Conservation (phyloP, 2,113 vertebrate species). For the Rhabdornis inornatus region DNA sequence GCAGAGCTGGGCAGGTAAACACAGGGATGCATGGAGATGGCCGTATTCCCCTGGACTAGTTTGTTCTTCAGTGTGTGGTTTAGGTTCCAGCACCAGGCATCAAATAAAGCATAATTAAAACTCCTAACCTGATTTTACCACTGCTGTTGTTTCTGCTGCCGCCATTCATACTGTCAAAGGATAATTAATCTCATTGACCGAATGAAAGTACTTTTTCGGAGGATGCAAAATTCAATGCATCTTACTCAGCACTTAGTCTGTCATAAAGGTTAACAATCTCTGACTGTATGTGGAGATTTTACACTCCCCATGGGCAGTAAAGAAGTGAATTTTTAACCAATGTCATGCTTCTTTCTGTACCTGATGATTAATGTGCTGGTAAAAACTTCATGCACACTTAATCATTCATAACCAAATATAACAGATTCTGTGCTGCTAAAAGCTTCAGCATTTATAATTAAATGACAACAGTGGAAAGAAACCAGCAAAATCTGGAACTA, state of each 20-base stretch:
- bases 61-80: background rate
- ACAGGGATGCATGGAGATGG: background rate
- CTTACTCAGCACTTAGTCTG: background rate
- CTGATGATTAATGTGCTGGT: conserved; percentile 67
- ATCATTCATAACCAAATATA: conserved; percentile 71
- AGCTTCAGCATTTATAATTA: conserved; percentile 72
- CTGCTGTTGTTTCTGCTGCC: background rate
- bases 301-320: background rate
- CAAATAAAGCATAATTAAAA: background rate
- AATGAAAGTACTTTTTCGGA: background rate
- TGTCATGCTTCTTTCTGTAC: conserved; percentile 42
- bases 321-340: conserved; percentile 56
- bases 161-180: background rate
- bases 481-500: conserved; percentile 21
- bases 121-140: background rate
- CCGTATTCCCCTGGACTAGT: background rate
- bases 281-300: background rate
- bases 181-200: background rate
- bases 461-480: conserved; percentile 43
- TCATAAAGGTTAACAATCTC: background rate
- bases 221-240: background rate
- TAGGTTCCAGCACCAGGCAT: background rate
- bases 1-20: background rate
- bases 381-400: conserved; percentile 69
- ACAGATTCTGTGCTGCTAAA: conserved; percentile 54